Base-by-base conservation (phyloP, 2,797 vertebrate genomes). In the Pangasius macronema region DNA sequence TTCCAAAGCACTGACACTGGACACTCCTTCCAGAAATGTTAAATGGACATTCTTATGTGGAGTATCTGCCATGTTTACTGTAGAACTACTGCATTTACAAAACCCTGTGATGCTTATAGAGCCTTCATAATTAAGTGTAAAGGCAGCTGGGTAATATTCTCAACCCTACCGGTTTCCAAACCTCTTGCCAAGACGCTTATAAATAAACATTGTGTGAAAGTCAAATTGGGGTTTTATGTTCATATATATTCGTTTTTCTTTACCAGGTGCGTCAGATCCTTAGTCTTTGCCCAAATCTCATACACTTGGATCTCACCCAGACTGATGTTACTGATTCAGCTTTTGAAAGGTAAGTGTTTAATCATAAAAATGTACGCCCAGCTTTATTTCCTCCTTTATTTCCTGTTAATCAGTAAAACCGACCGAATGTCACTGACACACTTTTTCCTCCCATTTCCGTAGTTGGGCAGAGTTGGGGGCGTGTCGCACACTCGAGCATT, bases 301-400 rank as follows among this genome's bases (percentile, higher is more conserved):
- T 96, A 63, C 96, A 98, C 91, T 92, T 99, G 94, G 97, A 99
- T 94, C 96, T 99, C 91, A 99, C 98, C 46, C 99, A 99, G 92
- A 99, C 98, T 0, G 96, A 97, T 88, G 95, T 99, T 89, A 97
- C 97, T 1, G 99, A 99, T 91, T 97, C 94, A 55, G 97, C 98
- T 7, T 99, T 99, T 94, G 97, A 99, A 95, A 97, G 98, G 99
- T 99, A 92, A 82, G 65, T 22, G 85, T 83, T 83, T 33, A 51
- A 18, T 63, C 22, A 0, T 5, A 9, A 46, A 65, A 65, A 82
- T 82, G 13, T 49, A 67, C 1, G 0, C 53, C 10, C 20, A 3
- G 51, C 11, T 7, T 83, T 49, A n/a, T n/a, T 20, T 33, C 5
- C 0, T 11, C 0, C 57, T 63, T 42, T 1, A 3, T 79, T 55